Evolutionary conservation across 2,113 vertebrate genomes (phyloP).

Genomic region (Chascanopsetta lugubris): DNA sequence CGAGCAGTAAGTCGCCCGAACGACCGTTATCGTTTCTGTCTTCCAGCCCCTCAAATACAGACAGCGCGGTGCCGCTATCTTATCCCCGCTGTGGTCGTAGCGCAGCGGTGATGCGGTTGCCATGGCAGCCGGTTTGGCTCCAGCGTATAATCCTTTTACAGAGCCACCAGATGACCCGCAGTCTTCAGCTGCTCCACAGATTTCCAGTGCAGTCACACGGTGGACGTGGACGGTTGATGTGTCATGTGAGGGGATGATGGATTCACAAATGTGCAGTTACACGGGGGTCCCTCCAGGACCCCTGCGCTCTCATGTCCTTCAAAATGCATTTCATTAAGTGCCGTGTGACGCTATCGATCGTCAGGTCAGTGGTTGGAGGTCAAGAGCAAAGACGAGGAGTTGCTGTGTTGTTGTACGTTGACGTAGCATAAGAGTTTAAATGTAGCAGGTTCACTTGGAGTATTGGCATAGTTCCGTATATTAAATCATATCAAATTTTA

Average conservation of each 20-base stretch:
- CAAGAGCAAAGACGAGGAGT: background rate
- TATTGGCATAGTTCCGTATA: no score
- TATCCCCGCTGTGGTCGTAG: background rate
- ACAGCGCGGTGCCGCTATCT: no score
- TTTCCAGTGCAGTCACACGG: slow-evolving; percentile 27
- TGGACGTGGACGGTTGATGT: background rate
- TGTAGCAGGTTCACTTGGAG: no score
- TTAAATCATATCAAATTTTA: no score
- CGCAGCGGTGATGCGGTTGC: slow-evolving; percentile 27
- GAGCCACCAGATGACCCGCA: slow-evolving; percentile 35
- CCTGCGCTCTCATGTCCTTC: background rate
- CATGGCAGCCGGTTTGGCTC: slow-evolving; percentile 27
- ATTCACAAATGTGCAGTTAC: background rate
- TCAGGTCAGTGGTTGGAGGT: background rate
- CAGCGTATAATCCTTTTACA: slow-evolving; percentile 15
- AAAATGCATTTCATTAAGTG: background rate
- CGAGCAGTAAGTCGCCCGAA: no score
- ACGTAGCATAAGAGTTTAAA: no score
- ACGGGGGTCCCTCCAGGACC: background rate
- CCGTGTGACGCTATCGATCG: background rate
- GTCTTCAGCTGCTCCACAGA: background rate
- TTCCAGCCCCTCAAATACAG: no score
- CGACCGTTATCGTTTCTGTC: no score
- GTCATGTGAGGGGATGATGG: no score
- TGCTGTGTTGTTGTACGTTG: no score